phyloP scores from a whole-genome alignment of 1,140 invertebrate genomes.

The Pararge aegeria region DNA sequence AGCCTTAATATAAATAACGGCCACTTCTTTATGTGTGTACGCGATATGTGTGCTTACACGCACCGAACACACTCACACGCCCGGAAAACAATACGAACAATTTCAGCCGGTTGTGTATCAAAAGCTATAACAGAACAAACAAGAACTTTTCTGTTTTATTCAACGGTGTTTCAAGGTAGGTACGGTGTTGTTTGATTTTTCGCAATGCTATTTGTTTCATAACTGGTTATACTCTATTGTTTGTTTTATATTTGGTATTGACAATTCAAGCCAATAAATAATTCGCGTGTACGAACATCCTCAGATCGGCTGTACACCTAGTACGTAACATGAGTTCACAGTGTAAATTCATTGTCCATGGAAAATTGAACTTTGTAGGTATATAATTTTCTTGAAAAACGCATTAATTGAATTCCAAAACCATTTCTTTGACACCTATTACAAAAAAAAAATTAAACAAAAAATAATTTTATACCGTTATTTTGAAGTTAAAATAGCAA shows the following conservation, averaged over 20 bases:
- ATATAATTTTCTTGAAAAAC: no score
- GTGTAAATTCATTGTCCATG: no score
- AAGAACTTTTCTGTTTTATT: conserved; percentile 13
- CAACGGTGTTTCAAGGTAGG: conserved; percentile 1
- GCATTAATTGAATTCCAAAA: no score
- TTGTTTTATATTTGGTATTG: background rate
- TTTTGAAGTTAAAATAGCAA: no score
- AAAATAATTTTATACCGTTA: no score
- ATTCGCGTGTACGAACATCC: background rate
- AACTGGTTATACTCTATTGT: background rate
- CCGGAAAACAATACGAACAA: conserved; percentile 59
- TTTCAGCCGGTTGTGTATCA: conserved; percentile 35
- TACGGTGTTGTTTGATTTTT: conserved; percentile 1
- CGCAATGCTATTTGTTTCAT: conserved; percentile 5
- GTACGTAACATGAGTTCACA: no score
- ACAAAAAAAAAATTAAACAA: no score
- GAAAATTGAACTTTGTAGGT: no score
- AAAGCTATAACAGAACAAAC: conserved; percentile 33
- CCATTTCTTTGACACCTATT: no score
- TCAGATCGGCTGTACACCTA: no score
- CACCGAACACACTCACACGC: conserved; percentile 55
- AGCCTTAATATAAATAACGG: conserved; percentile 59
- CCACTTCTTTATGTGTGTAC: conserved; percentile 39
- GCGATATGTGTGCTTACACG: conserved; percentile 47
- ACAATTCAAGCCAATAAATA: background rate